Evolutionary conservation across 1,140 invertebrate species (phyloP), one percentile per base, ranked within the genome.

Genomic region (Camponotus vicinus): DNA sequence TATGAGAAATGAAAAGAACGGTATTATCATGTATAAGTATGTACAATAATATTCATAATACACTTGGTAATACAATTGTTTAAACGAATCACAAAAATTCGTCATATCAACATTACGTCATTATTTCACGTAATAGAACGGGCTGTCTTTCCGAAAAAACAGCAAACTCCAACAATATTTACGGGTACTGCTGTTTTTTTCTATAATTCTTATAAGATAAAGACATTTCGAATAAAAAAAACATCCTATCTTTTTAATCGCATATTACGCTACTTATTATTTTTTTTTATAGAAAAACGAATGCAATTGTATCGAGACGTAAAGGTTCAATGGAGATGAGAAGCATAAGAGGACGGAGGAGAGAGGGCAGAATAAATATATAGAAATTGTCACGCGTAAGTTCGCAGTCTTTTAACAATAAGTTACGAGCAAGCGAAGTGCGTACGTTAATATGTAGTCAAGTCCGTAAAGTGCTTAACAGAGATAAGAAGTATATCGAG

Each of bases 381-480:
- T 87, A 82, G 49, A 85, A 90, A 87, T 61, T 79, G 49, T 87
- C 85, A 64, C 88, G 55, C 40, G 52, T 79, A 70, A 66, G 59
- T 57, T 73, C 64, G 88, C 86, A 90, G 89, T 90, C 88, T 90
- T 89, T 87, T 55, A 85, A 89, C 63, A 52, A 67, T 73, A 85
- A 87, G 64, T 87, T 84, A 84, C 83, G 64, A 66, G 76, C 67
- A 75, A 80, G 27, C 42, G 34, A 55, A 89, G 42, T 83, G 57
- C 13, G 45, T 77, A 67, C 34, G 49, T 1, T 52, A 52, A 27
- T 18, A 52, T 42, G 32, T 64, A 77, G n/a, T 79, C 42, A 21
- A 27, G 32, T 86, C 82, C 57, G 59, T 73, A 86, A 61, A 67
- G 69, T 78, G 45, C 73, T 87, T 67, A 84, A 84, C 57, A 89